A percentile compares a stretch with the other conserved stretches of the same genome.
These are phyloP conservation scores for Platichthys stellatus DNA, from an alignment of 2,113 vertebrate species.

Conservation along the genomic window DNA sequence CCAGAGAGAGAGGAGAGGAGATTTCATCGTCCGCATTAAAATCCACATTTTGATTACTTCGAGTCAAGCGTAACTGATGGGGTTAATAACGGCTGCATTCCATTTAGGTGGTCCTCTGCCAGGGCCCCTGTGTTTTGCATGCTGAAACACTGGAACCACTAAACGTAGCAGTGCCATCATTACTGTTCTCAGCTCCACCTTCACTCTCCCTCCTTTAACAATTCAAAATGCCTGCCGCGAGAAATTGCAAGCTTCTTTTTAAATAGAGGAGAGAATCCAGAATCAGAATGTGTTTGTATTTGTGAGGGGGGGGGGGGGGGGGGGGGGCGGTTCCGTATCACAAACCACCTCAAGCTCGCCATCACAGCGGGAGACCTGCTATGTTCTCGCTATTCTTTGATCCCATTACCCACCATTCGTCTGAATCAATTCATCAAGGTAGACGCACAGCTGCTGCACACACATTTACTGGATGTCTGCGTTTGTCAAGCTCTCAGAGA, in stretches of 20 bases:
- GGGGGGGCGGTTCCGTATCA: constrained; percentile 25
- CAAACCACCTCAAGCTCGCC: constrained; percentile 42
- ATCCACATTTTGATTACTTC: constrained; percentile 3
- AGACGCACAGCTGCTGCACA: constrained; percentile 34
- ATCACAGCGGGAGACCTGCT: constrained; percentile 53
- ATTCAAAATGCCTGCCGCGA: constrained; percentile 34
- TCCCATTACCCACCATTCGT: constrained; percentile 60
- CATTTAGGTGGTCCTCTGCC: neutral
- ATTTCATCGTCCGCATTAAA: neutral
- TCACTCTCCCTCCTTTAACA: constrained; percentile 30
- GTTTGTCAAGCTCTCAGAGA: constrained; percentile 5
- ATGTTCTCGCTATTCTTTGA: constrained; percentile 40
- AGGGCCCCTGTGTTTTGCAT: neutral
- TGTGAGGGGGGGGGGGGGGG: neutral
- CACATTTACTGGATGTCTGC: neutral
- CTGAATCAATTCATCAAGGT: constrained; percentile 64
- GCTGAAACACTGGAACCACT: constrained; percentile 12
- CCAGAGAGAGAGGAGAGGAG: constrained; percentile 6
- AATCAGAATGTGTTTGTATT: constrained; percentile 41
- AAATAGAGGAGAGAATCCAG: constrained; percentile 27
- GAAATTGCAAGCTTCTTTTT: neutral
- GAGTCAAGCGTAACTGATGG: neutral
- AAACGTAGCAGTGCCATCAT: constrained; percentile 16
- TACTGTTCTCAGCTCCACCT: constrained; percentile 32
- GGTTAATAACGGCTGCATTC: constrained; percentile 5